A percentile compares a stretch with the other conserved stretches of the same genome.
phyloP scores from a whole-genome alignment of 2,888 invertebrate genomes.

The Schrankia costaestrigalis region DNA sequence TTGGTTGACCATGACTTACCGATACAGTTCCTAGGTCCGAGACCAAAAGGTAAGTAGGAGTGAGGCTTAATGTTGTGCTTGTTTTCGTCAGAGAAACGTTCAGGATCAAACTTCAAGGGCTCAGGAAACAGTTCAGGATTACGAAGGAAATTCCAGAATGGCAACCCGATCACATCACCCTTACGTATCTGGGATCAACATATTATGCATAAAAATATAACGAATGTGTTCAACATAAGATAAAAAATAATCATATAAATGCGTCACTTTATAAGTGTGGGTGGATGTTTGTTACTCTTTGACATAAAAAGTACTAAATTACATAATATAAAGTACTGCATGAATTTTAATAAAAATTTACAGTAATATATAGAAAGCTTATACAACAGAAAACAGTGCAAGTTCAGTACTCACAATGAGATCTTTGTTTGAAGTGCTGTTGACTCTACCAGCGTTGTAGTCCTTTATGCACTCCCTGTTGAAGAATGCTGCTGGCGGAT shows the following conservation, averaged over 20 bases:
- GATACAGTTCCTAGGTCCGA: conserved; percentile 55
- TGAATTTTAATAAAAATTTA: not conserved
- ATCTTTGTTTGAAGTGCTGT: conserved; percentile 38
- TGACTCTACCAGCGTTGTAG: conserved; percentile 65
- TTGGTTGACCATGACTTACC: too few species aligned
- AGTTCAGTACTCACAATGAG: conserved; percentile 47
- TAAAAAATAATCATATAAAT: conserved; percentile 71
- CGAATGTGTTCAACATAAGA: not conserved
- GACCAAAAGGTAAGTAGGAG: conserved; percentile 50
- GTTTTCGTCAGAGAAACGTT: conserved; percentile 50
- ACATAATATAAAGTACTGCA: not conserved
- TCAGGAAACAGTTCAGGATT: conserved; percentile 44
- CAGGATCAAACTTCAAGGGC: conserved; percentile 52
- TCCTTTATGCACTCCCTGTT: conserved; percentile 76
- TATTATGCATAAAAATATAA: not conserved
- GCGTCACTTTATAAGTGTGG: too few species aligned
- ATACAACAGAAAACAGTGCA: not conserved
- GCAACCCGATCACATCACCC: conserved; percentile 47
- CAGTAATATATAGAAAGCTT: not conserved
- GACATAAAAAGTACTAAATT: too few species aligned
- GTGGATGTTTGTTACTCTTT: too few species aligned
- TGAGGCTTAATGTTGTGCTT: conserved; percentile 39
- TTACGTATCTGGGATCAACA: conserved; percentile 43
- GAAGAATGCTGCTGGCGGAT: conserved; percentile 43
- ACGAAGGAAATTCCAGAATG: conserved; percentile 50